A percentile compares a stretch with the other conserved stretches of the same genome.
Evolutionary conservation across 2,888 invertebrate genomes (phyloP).

Genomic region (Drosophila anomelani): DNA sequence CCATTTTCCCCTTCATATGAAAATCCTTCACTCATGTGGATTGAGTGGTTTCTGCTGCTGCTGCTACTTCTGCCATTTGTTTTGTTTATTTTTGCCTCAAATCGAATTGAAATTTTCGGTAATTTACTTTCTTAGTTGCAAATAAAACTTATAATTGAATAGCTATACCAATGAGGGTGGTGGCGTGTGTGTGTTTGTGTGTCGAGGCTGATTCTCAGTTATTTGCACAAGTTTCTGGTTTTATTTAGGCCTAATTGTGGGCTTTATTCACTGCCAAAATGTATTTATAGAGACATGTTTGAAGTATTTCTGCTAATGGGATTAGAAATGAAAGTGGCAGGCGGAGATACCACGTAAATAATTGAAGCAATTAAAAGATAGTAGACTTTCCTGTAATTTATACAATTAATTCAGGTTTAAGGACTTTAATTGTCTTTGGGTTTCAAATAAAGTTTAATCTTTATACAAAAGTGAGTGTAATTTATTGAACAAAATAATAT

Average conservation of each 20-base stretch:
- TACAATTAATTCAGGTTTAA: not conserved
- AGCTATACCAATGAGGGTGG: conserved; percentile 50
- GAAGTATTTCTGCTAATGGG: conserved; percentile 6
- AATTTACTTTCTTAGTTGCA: conserved; percentile 58
- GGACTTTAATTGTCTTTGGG: not conserved
- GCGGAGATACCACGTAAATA: not conserved
- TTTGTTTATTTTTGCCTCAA: conserved; percentile 49
- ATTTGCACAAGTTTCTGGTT: conserved; percentile 39
- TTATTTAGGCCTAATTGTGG: conserved; percentile 34
- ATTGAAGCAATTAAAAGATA: conserved; percentile 1
- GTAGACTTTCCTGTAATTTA: not conserved
- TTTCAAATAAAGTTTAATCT: not conserved
- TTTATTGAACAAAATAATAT: not conserved
- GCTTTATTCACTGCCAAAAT: conserved; percentile 4
- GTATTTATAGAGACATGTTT: conserved; percentile 7
- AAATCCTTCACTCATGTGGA: conserved; percentile 34
- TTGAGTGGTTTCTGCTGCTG: conserved; percentile 10
- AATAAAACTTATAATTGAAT: conserved; percentile 70
- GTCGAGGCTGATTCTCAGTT: conserved; percentile 48
- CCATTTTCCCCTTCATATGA: conserved; percentile 38
- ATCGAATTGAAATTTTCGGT: conserved; percentile 59
- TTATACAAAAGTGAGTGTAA: not conserved
- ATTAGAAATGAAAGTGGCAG: conserved; percentile 6
- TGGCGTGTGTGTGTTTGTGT: conserved; percentile 2
- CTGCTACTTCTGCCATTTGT: conserved; percentile 29